Conservation (phyloP, 2,888 invertebrate genomes). For the Rhodophaea formosa region DNA sequence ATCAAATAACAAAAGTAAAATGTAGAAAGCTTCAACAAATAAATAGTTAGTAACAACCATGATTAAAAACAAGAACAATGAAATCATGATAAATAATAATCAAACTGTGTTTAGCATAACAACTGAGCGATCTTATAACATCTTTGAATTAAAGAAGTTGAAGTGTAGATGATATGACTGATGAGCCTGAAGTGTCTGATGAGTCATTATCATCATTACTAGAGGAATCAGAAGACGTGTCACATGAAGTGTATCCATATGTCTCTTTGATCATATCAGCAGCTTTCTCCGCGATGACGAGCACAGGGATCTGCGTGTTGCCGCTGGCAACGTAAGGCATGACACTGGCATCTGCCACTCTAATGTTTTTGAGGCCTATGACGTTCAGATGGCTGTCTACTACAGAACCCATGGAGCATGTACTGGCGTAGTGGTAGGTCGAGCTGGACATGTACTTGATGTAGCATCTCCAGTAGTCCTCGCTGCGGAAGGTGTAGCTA, state of each 20-base stretch:
- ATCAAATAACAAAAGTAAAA: no score
- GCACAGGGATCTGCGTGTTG: constrained; percentile 74
- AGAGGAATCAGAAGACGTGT: background rate
- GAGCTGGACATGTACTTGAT: constrained; percentile 68
- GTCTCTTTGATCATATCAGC: constrained; percentile 38
- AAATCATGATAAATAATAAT: no score
- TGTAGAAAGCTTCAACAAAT: no score
- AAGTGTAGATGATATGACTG: no score
- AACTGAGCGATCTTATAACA: no score
- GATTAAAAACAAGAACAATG: no score
- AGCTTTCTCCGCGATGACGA: constrained; percentile 42
- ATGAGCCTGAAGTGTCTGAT: no score
- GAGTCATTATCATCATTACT: no score
- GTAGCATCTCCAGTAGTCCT: constrained; percentile 40
- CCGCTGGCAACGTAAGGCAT: constrained; percentile 79
- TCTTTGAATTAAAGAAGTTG: no score
- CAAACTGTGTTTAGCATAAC: no score
- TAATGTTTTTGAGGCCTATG: constrained; percentile 28
- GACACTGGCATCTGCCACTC: constrained; percentile 37
- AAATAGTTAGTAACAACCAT: no score
- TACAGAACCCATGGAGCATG: constrained; percentile 84
- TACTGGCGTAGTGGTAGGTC: constrained; percentile 85
- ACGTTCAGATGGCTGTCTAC: constrained; percentile 80
- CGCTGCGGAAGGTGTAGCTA: constrained; percentile 20
- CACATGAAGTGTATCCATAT: background rate